These are phyloP conservation scores for Cariama cristata DNA, from an alignment of 2,113 vertebrate species.

Conservation along the genomic window DNA sequence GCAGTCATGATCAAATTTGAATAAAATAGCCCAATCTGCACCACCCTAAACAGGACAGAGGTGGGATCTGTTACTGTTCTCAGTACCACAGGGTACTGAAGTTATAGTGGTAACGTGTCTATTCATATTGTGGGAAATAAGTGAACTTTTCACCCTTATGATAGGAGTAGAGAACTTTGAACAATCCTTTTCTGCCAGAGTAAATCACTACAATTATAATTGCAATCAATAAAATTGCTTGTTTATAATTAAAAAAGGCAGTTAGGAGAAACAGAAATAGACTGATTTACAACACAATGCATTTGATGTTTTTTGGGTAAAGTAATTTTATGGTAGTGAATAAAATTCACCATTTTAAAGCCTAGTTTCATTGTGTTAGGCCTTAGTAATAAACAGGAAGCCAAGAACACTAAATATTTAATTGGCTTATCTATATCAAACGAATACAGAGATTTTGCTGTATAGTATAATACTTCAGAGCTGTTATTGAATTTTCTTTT, in stretches of 20 bases:
- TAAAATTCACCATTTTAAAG: slow-evolving; percentile 27
- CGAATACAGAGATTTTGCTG: neutral
- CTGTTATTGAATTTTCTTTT: slow-evolving; percentile 33
- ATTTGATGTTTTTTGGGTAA: neutral
- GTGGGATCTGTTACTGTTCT: neutral
- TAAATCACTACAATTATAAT: neutral
- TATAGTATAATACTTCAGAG: neutral
- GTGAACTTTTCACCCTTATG: neutral
- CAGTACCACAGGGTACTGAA: neutral
- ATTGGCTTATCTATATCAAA: slow-evolving; percentile 45
- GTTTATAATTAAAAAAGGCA: neutral
- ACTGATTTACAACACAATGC: neutral
- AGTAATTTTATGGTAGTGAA: slow-evolving; percentile 2
- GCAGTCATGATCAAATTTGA: neutral
- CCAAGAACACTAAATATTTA: slow-evolving; percentile 59
- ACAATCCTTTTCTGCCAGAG: neutral
- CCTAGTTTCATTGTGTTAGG: neutral
- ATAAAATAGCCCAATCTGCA: neutral
- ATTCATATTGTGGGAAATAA: neutral
- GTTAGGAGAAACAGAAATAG: neutral
- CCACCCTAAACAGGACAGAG: neutral
- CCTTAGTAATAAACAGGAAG: slow-evolving; percentile 42
- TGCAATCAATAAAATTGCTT: neutral
- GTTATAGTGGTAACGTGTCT: neutral
- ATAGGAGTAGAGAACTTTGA: neutral